A percentile compares a stretch with the other conserved stretches of the same genome.
These are phyloP conservation scores for Morpho deidamia DNA, from an alignment of 2,888 invertebrate genomes.

Conservation along the genomic window DNA sequence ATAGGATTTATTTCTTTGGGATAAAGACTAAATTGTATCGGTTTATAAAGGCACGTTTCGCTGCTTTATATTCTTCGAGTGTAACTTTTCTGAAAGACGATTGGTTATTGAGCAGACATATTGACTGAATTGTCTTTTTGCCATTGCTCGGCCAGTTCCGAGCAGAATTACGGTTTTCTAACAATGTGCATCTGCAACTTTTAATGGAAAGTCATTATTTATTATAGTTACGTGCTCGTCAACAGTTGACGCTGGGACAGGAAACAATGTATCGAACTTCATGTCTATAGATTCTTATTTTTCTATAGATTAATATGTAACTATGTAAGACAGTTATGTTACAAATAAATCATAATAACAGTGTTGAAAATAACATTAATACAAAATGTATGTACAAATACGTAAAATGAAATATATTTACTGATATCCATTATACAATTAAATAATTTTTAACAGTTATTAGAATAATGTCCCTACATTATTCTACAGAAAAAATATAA, in stretches of 20 bases:
- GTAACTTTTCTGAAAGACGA: slow-evolving; percentile 20
- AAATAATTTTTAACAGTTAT: too few relatives aligned
- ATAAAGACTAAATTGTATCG: slow-evolving; percentile 12
- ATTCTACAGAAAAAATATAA: too few relatives aligned
- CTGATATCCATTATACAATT: too few relatives aligned
- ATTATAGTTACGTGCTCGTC: background rate
- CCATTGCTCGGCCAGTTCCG: slow-evolving; percentile 12
- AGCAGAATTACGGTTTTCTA: slow-evolving; percentile 15
- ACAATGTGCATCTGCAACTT: slow-evolving; percentile 12
- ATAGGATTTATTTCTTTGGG: slow-evolving; percentile 11
- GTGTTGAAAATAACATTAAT: too few relatives aligned
- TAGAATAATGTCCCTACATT: too few relatives aligned
- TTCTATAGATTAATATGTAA: too few relatives aligned
- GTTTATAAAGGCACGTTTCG: slow-evolving; percentile 10
- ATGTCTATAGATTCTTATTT: background rate
- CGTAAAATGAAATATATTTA: too few relatives aligned
- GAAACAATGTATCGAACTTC: background rate
- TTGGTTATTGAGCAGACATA: slow-evolving; percentile 24
- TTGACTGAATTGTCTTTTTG: slow-evolving; percentile 19
- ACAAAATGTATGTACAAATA: too few relatives aligned
- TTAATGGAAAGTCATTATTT: slow-evolving; percentile 10
- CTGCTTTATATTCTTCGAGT: slow-evolving; percentile 22
- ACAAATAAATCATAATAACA: too few relatives aligned
- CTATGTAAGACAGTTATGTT: too few relatives aligned
- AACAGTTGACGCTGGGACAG: background rate